Percentiles rank a stretch among this genome's conserved stretches.
Conservation (phyloP, 92 coral and sea anemone genomes). For the Epizoanthus ramosus region DNA sequence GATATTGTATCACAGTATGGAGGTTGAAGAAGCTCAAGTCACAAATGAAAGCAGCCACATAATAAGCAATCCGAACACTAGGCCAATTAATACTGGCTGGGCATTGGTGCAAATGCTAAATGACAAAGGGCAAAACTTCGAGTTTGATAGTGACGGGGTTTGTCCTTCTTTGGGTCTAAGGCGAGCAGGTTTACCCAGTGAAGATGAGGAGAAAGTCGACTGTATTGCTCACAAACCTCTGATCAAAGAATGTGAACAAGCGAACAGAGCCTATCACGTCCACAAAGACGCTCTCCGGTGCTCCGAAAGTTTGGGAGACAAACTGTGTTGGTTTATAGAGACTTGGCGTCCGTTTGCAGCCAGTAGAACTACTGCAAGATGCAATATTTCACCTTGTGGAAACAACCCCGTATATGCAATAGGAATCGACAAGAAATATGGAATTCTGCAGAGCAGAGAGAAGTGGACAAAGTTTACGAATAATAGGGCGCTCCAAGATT, state of each 20-base stretch:
- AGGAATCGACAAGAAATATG: slow-evolving; percentile 72
- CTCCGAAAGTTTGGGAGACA: slow-evolving; percentile 23
- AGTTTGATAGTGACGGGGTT: slow-evolving; percentile 44
- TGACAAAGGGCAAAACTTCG: slow-evolving; percentile 33
- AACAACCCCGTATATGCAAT: slow-evolving; percentile 66
- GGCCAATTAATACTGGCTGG: slow-evolving; percentile 13
- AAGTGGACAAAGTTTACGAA: slow-evolving; percentile 40
- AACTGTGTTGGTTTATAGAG: slow-evolving; percentile 59
- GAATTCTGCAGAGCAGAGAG: slow-evolving; percentile 57
- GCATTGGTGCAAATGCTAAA: slow-evolving; percentile 23
- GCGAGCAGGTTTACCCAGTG: slow-evolving; percentile 8
- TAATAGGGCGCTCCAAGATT: slow-evolving; percentile 53
- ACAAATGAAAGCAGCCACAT: background rate
- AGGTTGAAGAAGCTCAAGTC: background rate
- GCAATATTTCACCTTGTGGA: slow-evolving; percentile 72
- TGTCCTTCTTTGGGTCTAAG: slow-evolving; percentile 76
- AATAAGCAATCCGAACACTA: background rate
- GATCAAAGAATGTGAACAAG: slow-evolving; percentile 66
- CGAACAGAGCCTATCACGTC: slow-evolving; percentile 67
- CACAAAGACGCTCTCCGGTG: slow-evolving; percentile 63
- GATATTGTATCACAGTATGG: background rate
- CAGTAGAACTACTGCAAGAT: slow-evolving; percentile 47
- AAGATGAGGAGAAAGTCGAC: slow-evolving; percentile 36
- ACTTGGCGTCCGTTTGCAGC: slow-evolving; percentile 60
- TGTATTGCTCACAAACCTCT: slow-evolving; percentile 55